phyloP scores from a whole-genome alignment of 2,113 vertebrate species.

The Vanacampus margaritifer region DNA sequence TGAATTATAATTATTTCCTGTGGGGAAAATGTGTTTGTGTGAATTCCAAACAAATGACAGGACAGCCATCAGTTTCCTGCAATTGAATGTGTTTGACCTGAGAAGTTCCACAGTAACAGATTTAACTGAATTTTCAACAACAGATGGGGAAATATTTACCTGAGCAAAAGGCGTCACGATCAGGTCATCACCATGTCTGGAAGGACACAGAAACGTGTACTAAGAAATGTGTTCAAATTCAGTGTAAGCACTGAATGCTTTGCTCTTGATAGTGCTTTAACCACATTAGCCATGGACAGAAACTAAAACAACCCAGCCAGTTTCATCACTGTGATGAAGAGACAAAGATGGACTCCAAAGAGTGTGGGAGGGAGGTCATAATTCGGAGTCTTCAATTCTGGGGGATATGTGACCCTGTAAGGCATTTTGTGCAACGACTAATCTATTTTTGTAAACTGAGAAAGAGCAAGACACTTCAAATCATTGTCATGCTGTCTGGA shows the following conservation, averaged over 20 bases:
- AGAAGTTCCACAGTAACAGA: background rate
- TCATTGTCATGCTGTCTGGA: constrained; percentile 1
- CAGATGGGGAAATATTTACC: constrained; percentile 53
- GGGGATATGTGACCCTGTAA: constrained; percentile 17
- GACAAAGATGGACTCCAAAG: background rate
- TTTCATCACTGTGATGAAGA: constrained; percentile 18
- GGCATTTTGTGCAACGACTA: background rate
- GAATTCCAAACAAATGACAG: background rate
- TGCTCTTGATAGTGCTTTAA: background rate
- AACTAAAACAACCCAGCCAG: background rate
- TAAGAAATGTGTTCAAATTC: background rate
- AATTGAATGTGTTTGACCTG: background rate
- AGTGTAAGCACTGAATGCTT: background rate
- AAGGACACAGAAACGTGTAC: constrained; percentile 16
- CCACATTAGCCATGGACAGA: background rate
- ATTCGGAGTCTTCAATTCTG: background rate
- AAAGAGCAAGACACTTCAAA: constrained; percentile 1
- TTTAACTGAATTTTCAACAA: background rate
- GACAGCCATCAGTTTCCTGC: background rate
- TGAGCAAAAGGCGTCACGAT: constrained; percentile 98
- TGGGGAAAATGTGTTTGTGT: background rate
- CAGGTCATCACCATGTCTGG: constrained; percentile 95
- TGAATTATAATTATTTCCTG: background rate
- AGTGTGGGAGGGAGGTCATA: background rate
- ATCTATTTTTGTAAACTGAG: constrained; percentile 1